These are phyloP conservation scores for Acrocyrtus sp. DNA, from an alignment of 2,888 invertebrate genomes.

Conservation along the genomic window DNA sequence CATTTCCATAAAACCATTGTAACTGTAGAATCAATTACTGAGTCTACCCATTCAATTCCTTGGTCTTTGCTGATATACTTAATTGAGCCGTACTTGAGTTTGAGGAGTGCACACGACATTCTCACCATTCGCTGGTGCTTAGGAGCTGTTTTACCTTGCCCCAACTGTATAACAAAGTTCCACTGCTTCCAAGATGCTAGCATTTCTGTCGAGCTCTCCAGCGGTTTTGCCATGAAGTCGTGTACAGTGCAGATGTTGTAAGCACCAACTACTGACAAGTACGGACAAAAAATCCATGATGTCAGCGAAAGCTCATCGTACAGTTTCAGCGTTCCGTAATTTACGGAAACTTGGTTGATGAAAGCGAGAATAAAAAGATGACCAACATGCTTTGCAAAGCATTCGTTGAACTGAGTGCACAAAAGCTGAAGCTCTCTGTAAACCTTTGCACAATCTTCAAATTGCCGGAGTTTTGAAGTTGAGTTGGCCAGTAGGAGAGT, in stretches of 20 bases:
- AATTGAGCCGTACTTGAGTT: conserved; percentile 8
- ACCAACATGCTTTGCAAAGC: conserved; percentile 7
- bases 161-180: background rate
- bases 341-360: conserved; percentile 18
- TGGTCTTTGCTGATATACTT: background rate
- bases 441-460: background rate
- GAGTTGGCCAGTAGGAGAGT: background rate
- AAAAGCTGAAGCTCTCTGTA: conserved; percentile 13
- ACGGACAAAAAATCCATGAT: conserved; percentile 17
- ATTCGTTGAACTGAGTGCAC: conserved; percentile 6
- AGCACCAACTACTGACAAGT: conserved; percentile 3
- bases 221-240: conserved; percentile 3
- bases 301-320: conserved; percentile 9
- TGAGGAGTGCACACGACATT: background rate
- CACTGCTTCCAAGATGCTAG: background rate
- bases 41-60: conserved; percentile 27
- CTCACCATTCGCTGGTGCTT: background rate
- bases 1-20: conserved; percentile 15
- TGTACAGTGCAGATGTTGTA: conserved; percentile 3
- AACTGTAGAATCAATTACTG: conserved; percentile 21
- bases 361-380: conserved; percentile 11
- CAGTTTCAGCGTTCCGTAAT: conserved; percentile 18
- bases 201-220: background rate
- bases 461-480: background rate
- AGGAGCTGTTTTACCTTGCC: background rate